These are phyloP conservation scores for Rana temporaria DNA, from an alignment of 2,113 vertebrate genomes.

Conservation along the genomic window DNA sequence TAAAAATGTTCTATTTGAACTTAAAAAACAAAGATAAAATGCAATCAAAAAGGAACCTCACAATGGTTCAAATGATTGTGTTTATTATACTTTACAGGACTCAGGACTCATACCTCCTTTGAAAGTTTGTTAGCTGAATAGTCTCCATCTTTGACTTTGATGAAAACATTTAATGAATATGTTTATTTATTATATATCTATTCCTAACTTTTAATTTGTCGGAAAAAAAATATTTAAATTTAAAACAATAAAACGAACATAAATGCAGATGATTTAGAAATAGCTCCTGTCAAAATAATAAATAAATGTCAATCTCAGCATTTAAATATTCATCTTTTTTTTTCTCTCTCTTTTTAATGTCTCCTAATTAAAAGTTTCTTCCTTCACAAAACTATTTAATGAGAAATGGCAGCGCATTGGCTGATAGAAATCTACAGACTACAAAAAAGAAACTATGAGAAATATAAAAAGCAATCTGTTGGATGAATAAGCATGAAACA, in stretches of 20 bases:
- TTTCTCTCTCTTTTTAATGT: conserved; percentile 69
- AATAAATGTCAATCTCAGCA: conserved; percentile 70
- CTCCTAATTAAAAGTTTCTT: conserved; percentile 72
- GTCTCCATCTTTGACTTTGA: no score
- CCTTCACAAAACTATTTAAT: conserved; percentile 66
- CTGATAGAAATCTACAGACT: conserved; percentile 64
- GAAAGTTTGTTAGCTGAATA: no score
- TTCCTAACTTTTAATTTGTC: no score
- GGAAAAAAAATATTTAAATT: no score
- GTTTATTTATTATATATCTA: no score
- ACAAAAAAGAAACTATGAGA: conserved; percentile 56
- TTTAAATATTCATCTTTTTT: conserved; percentile 72
- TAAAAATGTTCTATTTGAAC: no score
- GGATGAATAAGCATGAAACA: conserved; percentile 53
- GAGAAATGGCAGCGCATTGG: conserved; percentile 63
- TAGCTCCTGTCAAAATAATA: conserved; percentile 52
- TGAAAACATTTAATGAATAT: no score
- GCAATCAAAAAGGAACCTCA: no score
- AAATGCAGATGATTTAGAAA: neutral
- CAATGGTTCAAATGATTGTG: no score
- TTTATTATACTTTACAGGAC: no score
- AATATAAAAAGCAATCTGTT: conserved; percentile 49
- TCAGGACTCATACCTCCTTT: no score
- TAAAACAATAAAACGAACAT: neutral
- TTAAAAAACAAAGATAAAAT: no score